Evolutionary conservation across 1,140 invertebrate species (phyloP), one percentile per base, ranked within the genome.

Genomic region (Trachymyrmex septentrionalis): DNA sequence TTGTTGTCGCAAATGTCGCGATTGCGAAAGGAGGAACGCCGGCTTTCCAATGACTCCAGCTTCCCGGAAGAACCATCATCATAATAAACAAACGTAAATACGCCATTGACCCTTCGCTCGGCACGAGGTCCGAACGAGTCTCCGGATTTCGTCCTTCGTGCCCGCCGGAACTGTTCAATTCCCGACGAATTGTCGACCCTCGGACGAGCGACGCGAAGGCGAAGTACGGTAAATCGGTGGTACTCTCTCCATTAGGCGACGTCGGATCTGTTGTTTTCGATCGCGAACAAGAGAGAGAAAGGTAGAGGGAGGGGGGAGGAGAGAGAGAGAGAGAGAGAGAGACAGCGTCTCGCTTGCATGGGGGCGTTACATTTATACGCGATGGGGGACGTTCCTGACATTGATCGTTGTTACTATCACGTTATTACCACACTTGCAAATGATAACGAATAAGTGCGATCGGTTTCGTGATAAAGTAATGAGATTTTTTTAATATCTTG

Each of bases 51-150:
- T 2, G 38, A 30, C 6, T 16, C 59, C 66, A 21, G n/a, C 66
- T 55, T 21, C 19, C n/a, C 21, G 71, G 53, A 86, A 19, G 71
- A 59, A 21, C 27, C 30, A 50, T 75, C 88, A 87, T 75, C 89
- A 85, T 90, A 87, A 88, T 87, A 90, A 90, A 90, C 89, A 90
- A 90, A 90, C 73, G 57, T 86, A 64, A 53, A 66, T 64, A 90
- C 85, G 89, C 80, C 89, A 90, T 90, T 89, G 89, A 87, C 88
- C 89, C 69, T 77, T 84, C 72, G 38, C 24, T 1, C 48, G 38
- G 16, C 75, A 63, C 38, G 75, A 55, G 53, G 48, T 27, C 14
- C 48, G 48, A 38, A 19, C n/a, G 48, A 50, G 19, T 3, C 12
- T 14, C n/a, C 1, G 14, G 55, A 57, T 64, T n/a, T 55, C 21